Evolutionary conservation across 2,113 vertebrate genomes (phyloP).

Genomic region (Ochotona curzoniae): DNA sequence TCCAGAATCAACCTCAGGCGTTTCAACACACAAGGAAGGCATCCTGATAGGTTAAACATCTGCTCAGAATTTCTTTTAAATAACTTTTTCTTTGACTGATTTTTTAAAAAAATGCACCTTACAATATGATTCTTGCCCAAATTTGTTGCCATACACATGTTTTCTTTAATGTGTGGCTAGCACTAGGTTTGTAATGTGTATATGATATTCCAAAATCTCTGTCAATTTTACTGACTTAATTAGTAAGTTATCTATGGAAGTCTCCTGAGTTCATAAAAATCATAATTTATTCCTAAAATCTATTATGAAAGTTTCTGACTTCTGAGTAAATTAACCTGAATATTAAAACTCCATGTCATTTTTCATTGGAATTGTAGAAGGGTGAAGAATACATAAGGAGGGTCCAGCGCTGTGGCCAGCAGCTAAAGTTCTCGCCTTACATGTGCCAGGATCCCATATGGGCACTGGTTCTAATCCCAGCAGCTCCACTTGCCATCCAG

Average conservation of each 20-base stretch:
- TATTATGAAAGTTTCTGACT: constrained; percentile 4
- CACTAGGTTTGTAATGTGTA: background rate
- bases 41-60: too few species aligned
- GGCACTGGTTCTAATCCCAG: too few species aligned
- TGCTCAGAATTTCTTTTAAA: background rate
- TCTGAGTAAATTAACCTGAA: background rate
- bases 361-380: background rate
- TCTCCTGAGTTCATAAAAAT: background rate
- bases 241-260: background rate
- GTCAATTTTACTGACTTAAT: background rate
- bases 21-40: too few species aligned
- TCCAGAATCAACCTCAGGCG: too few species aligned
- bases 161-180: background rate
- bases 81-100: background rate
- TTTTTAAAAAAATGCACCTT: background rate
- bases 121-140: background rate
- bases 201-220: constrained; percentile 2
- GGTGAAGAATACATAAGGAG: background rate
- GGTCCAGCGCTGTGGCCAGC: too few species aligned
- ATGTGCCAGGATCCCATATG: too few species aligned
- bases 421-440: too few species aligned
- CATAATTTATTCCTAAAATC: background rate
- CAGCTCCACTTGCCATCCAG: too few species aligned
- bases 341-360: background rate
- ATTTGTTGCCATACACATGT: background rate